Evolutionary conservation across 2,113 vertebrate genomes (phyloP), one percentile per base, ranked within the genome.

Genomic region (Plectropomus leopardus): DNA sequence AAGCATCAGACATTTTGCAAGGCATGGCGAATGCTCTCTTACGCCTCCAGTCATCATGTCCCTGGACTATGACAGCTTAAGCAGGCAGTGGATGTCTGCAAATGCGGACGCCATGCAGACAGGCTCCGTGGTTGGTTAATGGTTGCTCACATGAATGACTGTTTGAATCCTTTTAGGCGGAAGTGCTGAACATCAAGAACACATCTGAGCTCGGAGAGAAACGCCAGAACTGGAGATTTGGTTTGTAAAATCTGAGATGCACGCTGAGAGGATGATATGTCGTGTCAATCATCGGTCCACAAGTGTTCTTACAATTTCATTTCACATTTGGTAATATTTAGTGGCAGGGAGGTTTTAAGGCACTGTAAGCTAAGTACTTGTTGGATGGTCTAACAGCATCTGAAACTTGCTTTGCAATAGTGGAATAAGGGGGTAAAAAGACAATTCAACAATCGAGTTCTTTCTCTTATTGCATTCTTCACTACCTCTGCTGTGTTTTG

Each of bases 51-150:
- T 57, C 44, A 58, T 44, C 50, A 19, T 30, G 40, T 42, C 53
- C 51, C 26, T 70, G 60, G 67, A 67, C 54, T 61, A 23, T 60
- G 36, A 72, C 59, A 67, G 32, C 32, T 72, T 53, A 8, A 24
- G 59, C 32, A 78, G n/a, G 51, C 55, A 34, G 36, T 36, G 4
- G 42, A 1, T 19, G 28, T 63, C 23, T 68, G 26, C 17, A 45
- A 51, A 47, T 69, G 72, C 16, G 1, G 64, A 63, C 1, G 1
- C 28, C 40, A 57, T 57, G 72, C 45, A 77, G 15, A 65, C 34
- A 51, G 40, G 23, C 42, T 58, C 51, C 0, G 8, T 24, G 68
- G 32, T 36, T 40, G 54, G 48, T 44, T 58, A 30, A 58, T 57
- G 53, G 42, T 32, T 26, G 26, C 30, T 65, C 45, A 48, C 36